These are phyloP conservation scores for Lepus timidus DNA, from an alignment of 2,113 vertebrate species.

Conservation along the genomic window DNA sequence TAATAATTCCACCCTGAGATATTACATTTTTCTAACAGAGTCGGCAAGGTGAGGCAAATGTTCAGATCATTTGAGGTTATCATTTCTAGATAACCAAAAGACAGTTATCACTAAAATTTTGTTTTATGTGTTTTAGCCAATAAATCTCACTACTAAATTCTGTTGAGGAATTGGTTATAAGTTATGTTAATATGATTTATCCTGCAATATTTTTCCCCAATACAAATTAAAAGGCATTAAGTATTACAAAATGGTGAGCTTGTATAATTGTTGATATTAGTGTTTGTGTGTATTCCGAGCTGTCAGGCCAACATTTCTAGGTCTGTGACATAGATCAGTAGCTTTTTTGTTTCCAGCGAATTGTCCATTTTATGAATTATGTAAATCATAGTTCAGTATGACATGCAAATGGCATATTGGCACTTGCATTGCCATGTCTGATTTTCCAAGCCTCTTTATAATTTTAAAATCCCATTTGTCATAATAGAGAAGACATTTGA, in stretches of 20 bases:
- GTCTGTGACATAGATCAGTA: slow-evolving; percentile 1
- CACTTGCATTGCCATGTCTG: slow-evolving; percentile 41
- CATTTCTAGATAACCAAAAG: neutral
- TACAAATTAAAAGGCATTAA: slow-evolving; percentile 41
- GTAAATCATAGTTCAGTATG: slow-evolving; percentile 39
- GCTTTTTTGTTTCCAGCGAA: slow-evolving; percentile 36
- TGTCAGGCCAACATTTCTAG: neutral
- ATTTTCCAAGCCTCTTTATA: slow-evolving; percentile 21
- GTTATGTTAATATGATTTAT: slow-evolving; percentile 54
- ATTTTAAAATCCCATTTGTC: slow-evolving; percentile 35
- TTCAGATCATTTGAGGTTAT: slow-evolving; percentile 14
- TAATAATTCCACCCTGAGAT: slow-evolving; percentile 49
- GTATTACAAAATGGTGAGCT: slow-evolving; percentile 10
- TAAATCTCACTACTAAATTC: slow-evolving; percentile 46
- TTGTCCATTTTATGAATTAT: slow-evolving; percentile 20
- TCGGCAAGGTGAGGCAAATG: neutral
- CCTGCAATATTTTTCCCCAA: neutral
- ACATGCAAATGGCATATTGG: slow-evolving; percentile 1
- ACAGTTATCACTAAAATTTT: neutral
- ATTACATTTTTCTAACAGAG: slow-evolving; percentile 33
- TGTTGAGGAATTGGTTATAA: slow-evolving; percentile 38
- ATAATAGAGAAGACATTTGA: slow-evolving; percentile 45
- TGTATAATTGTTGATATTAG: neutral
- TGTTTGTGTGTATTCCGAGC: slow-evolving; percentile 31
- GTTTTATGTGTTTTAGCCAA: slow-evolving; percentile 17